Conservation (phyloP, 92 coral and sea anemone genomes). For the Heteractis magnifica region DNA sequence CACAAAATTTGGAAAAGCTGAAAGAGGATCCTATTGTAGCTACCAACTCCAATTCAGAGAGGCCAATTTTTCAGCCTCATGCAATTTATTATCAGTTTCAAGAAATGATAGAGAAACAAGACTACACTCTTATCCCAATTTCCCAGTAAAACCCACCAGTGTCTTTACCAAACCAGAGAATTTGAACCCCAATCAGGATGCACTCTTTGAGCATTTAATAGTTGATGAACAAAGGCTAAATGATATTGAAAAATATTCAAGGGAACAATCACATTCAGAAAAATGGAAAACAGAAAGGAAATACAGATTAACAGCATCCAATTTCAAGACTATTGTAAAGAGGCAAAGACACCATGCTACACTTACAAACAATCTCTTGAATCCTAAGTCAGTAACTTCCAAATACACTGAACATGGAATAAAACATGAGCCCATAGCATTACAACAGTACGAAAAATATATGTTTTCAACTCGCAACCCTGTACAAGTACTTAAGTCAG, state of each 20-base stretch:
- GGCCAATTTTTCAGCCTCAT: conserved; percentile 44
- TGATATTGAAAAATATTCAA: conserved; percentile 43
- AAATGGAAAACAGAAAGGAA: conserved; percentile 48
- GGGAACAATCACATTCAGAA: conserved; percentile 52
- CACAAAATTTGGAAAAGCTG: conserved; percentile 54
- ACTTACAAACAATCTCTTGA: conserved; percentile 45
- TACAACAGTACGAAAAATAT: conserved; percentile 47
- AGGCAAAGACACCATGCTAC: conserved; percentile 46
- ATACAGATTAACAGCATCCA: conserved; percentile 56
- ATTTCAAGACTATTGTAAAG: conserved; percentile 40
- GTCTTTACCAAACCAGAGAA: conserved; percentile 40
- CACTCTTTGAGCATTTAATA: conserved; percentile 25
- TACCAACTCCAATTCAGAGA: no score
- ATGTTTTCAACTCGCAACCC: conserved; percentile 42
- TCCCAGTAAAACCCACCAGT: conserved; percentile 43
- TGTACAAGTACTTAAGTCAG: conserved; percentile 41
- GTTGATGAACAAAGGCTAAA: conserved; percentile 48
- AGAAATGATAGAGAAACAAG: conserved; percentile 11
- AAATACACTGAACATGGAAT: conserved; percentile 41
- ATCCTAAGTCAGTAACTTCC: conserved; percentile 44
- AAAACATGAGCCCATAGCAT: conserved; percentile 53
- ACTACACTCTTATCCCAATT: conserved; percentile 33
- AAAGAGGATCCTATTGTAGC: no score
- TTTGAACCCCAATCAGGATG: conserved; percentile 18
- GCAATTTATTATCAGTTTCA: conserved; percentile 39